Base-by-base conservation (phyloP, 2,113 vertebrate species). In the Oryzias javanicus region DNA sequence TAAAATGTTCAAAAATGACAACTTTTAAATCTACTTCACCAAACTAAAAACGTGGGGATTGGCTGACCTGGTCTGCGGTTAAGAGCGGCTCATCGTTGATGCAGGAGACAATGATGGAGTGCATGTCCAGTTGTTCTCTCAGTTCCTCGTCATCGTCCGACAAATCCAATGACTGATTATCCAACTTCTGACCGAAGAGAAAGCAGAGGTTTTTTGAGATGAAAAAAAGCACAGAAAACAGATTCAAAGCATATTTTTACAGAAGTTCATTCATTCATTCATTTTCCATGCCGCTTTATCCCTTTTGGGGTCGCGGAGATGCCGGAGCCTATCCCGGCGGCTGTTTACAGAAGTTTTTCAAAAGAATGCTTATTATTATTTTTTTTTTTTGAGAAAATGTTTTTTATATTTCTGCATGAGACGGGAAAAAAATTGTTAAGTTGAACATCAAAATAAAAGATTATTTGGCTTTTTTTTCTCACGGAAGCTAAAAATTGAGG, bases 111-210 rank as follows among this genome's bases (percentile, higher is more conserved):
- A 99, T 99, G 82, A 99, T 98, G 0, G 97, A 96, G 86, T 99
- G 97, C 95, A 99, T 98, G 60, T 99, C 96, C 90, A 99, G 79
- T 80, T 98, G 97, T 42, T 99, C 97, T 79, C 96, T 90, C 71
- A 99, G 88, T 62, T 99, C 97, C 78, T 99, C 97, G 0, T 98
- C 97, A 61, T 98, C 97, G 0, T 98, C 97, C 14, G 96, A 98
- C 18, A 96, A 62, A 53, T 98, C 97, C 74, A 98, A 91, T 67
- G 94, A 93, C 82, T 93, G 83, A 73, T 91, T 91, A 51, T 96
- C 93, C 68, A 90, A 81, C 72, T 91, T 81, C 95, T 98, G 79
- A 42, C 29, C 61, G 79, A 1, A 2, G 4, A 45, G 20, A 3
- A 60, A 4, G 13, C 42, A 57, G 20, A 27, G 3, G 60, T n/a